Evolutionary conservation across 2,113 vertebrate species (phyloP).

Genomic region (Petaurus breviceps): DNA sequence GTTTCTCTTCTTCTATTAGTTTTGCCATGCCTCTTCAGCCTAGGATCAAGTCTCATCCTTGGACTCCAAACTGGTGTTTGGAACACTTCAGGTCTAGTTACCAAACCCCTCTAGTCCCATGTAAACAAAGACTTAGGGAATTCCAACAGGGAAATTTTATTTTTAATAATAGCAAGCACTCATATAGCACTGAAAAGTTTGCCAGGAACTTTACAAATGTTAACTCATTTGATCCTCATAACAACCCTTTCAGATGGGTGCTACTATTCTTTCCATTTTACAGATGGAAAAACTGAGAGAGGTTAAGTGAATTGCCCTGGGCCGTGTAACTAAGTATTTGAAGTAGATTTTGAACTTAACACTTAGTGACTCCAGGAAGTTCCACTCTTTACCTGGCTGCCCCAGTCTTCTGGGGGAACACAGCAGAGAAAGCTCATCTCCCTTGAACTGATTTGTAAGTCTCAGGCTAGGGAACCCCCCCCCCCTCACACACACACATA

Average conservation of each 20-base stretch:
- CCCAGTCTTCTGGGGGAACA: too few species aligned
- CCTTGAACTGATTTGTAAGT: too few species aligned
- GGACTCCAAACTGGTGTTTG: background rate
- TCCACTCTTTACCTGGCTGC: too few species aligned
- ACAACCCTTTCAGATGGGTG: background rate
- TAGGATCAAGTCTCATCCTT: background rate
- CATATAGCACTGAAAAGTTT: background rate
- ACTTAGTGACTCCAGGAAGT: too few species aligned
- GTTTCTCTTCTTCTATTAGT: background rate
- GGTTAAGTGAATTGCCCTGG: background rate
- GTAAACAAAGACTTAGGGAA: background rate
- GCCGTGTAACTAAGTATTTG: too few species aligned
- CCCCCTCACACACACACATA: too few species aligned
- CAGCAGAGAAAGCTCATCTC: too few species aligned
- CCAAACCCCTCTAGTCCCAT: background rate
- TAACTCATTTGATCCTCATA: background rate
- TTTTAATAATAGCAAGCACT: background rate
- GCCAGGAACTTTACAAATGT: background rate
- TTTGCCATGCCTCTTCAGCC: background rate
- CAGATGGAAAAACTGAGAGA: background rate
- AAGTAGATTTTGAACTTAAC: too few species aligned
- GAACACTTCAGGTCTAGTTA: background rate
- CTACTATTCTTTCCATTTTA: background rate
- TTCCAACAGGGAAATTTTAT: background rate
- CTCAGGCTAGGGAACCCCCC: too few species aligned